phyloP scores from a whole-genome alignment of 1,140 invertebrate genomes.

The Drosophila sulfurigaster region DNA sequence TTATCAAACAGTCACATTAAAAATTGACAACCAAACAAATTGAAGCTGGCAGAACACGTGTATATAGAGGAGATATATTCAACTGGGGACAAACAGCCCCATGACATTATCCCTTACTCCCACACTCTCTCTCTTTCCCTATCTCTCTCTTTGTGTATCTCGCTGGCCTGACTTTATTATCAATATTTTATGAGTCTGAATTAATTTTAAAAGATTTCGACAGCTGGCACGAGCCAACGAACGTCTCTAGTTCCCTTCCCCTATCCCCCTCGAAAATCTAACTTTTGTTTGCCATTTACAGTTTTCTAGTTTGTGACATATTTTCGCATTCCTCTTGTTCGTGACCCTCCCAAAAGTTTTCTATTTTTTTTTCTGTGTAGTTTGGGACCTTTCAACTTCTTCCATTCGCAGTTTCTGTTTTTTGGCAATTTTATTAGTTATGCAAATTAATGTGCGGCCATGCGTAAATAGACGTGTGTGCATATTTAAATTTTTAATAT shows the following conservation, averaged over 20 bases:
- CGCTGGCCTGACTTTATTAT: slow-evolving; percentile 49
- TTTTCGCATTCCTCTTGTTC: slow-evolving; percentile 47
- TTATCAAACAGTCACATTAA: slow-evolving; percentile 75
- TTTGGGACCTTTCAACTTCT: neutral
- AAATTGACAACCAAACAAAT: slow-evolving; percentile 80
- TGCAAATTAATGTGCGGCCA: slow-evolving; percentile 80
- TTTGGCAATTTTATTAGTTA: slow-evolving; percentile 69
- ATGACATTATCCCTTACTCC: slow-evolving; percentile 38
- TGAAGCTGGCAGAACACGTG: slow-evolving; percentile 61
- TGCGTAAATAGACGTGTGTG: slow-evolving; percentile 66
- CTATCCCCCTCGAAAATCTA: slow-evolving; percentile 8
- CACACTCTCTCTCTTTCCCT: neutral
- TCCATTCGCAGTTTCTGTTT: neutral
- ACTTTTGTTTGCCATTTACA: slow-evolving; percentile 67
- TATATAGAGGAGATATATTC: slow-evolving; percentile 29
- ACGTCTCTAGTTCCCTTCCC: too few species aligned
- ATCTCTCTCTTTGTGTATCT: neutral
- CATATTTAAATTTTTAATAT: slow-evolving; percentile 67
- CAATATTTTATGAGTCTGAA: slow-evolving; percentile 82
- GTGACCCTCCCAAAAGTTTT: slow-evolving; percentile 47
- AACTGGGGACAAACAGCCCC: slow-evolving; percentile 31
- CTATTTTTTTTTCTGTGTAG: too few species aligned
- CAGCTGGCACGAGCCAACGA: slow-evolving; percentile 52
- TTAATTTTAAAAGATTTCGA: slow-evolving; percentile 77
- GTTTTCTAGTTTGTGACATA: slow-evolving; percentile 75